Percentiles rank a stretch among this genome's conserved stretches.
These are phyloP conservation scores for Stenurella melanura DNA, from an alignment of 2,888 invertebrate genomes.

Conservation along the genomic window DNA sequence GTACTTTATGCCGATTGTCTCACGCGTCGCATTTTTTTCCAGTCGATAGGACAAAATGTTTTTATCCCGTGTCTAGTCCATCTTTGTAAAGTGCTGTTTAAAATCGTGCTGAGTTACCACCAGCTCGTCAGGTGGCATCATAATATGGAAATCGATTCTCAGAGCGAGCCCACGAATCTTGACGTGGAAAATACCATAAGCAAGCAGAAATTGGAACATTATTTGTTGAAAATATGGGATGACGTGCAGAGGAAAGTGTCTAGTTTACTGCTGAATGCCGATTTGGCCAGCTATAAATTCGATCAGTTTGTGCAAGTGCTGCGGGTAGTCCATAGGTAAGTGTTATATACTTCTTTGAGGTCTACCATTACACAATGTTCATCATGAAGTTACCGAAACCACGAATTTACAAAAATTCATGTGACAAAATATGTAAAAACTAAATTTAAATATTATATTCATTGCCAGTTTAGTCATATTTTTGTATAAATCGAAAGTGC, in stretches of 20 bases:
- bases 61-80: constrained; percentile 87
- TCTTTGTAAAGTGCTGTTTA: constrained; percentile 90
- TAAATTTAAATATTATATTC: too few relatives aligned
- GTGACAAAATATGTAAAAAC: too few relatives aligned
- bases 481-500: too few relatives aligned
- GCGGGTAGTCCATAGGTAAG: constrained; percentile 86
- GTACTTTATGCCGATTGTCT: not conserved
- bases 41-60: constrained; percentile 77
- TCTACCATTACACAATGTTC: too few relatives aligned
- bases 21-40: constrained; percentile 52
- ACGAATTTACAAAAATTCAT: too few relatives aligned
- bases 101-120: constrained; percentile 87
- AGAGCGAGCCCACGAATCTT: constrained; percentile 58
- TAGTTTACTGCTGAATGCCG: constrained; percentile 85
- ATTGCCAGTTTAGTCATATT: too few relatives aligned
- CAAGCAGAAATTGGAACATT: constrained; percentile 91
- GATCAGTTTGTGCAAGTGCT: constrained; percentile 95
- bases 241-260: constrained; percentile 95
- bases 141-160: constrained; percentile 70
- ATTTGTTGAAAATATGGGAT: constrained; percentile 91
- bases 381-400: too few relatives aligned
- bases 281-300: constrained; percentile 90
- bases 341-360: too few relatives aligned
- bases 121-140: constrained; percentile 87
- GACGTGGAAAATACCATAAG: constrained; percentile 82